Evolutionary conservation across 1,140 invertebrate genomes (phyloP).

Genomic region (Grapholita molesta): DNA sequence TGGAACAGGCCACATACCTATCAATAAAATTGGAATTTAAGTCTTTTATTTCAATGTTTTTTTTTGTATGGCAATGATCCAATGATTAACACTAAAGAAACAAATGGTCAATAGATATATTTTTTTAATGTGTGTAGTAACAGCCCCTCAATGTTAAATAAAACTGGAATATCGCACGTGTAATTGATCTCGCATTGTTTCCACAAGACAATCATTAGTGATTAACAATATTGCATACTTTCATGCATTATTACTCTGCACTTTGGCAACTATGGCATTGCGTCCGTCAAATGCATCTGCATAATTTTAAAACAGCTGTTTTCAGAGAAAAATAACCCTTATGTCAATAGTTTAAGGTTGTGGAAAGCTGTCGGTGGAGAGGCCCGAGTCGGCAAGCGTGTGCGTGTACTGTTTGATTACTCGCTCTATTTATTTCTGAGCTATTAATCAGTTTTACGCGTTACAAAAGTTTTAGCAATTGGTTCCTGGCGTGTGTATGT

Average conservation of each 20-base stretch:
- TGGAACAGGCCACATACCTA: too few species aligned
- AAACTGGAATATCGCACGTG: too few species aligned
- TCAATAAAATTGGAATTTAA: too few species aligned
- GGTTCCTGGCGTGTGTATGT: not conserved
- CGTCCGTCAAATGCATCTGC: conserved; percentile 17
- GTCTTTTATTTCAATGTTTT: too few species aligned
- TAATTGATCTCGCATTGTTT: not conserved
- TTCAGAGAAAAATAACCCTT: not conserved
- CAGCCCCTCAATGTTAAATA: too few species aligned
- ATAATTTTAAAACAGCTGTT: not conserved
- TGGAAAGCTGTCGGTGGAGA: not conserved
- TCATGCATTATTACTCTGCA: conserved; percentile 38
- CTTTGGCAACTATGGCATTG: conserved; percentile 44
- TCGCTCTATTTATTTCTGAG: conserved; percentile 36
- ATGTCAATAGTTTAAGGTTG: conserved; percentile 1
- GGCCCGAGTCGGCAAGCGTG: conserved; percentile 20
- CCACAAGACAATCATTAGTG: conserved; percentile 20
- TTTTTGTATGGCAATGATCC: too few species aligned
- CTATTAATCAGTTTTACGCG: conserved; percentile 35
- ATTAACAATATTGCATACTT: conserved; percentile 37
- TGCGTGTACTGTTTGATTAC: conserved; percentile 35
- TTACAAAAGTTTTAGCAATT: conserved; percentile 27
- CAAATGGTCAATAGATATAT: too few species aligned
- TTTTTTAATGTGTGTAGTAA: too few species aligned
- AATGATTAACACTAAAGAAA: too few species aligned